phyloP scores from a whole-genome alignment of 2,113 vertebrate species.

The Chionodraco myersi region DNA sequence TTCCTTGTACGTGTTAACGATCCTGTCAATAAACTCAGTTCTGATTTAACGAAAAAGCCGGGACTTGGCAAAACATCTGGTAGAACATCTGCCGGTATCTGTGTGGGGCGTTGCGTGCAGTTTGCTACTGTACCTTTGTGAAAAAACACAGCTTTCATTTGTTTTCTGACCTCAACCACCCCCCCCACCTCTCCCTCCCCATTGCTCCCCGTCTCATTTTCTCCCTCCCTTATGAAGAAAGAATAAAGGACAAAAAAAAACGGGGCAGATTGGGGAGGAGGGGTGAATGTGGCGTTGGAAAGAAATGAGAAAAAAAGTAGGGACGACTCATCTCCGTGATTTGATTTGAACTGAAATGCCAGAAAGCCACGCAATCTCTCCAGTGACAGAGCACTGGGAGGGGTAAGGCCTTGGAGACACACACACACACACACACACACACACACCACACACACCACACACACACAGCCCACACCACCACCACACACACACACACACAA shows the following conservation, averaged over 20 bases:
- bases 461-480: no score
- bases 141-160: slow-evolving; percentile 49
- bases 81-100: not conserved
- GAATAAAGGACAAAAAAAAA: slow-evolving; percentile 21
- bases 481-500: slow-evolving; percentile 50
- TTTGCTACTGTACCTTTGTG: slow-evolving; percentile 10
- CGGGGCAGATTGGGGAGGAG: slow-evolving; percentile 53
- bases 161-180: slow-evolving; percentile 44
- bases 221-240: slow-evolving; percentile 25
- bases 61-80: slow-evolving; percentile 11
- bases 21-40: no score
- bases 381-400: slow-evolving; percentile 67
- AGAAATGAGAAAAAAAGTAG: slow-evolving; percentile 36
- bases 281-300: slow-evolving; percentile 42
- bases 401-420: slow-evolving; percentile 46
- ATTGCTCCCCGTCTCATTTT: slow-evolving; percentile 22
- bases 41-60: slow-evolving; percentile 10
- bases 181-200: not conserved
- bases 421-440: slow-evolving; percentile 43
- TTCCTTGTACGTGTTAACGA: no score
- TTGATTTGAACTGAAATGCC: slow-evolving; percentile 79
- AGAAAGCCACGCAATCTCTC: slow-evolving; percentile 67
- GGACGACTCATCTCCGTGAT: slow-evolving; percentile 71
- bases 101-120: slow-evolving; percentile 40
- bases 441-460: slow-evolving; percentile 9